Base-by-base conservation (phyloP, 2,113 vertebrate genomes). In the Chloroceryle aenea region DNA sequence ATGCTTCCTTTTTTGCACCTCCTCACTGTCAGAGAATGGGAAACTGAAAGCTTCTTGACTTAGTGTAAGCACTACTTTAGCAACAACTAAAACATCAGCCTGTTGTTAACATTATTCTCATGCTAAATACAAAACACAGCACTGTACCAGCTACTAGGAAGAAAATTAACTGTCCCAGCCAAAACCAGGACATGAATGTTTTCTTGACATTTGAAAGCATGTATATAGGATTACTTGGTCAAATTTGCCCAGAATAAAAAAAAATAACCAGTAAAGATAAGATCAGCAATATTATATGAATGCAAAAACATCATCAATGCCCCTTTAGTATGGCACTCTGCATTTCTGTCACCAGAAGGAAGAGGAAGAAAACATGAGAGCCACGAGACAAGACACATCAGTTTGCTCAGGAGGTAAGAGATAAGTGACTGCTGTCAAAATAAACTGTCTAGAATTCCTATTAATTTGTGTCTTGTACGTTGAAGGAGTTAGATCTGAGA, bases 401-500 rank as follows among this genome's bases (percentile, higher is more conserved):
- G 42, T 42, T 93, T 87, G 22, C 34, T 90, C 23, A 76, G 29
- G 87, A 94, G 32, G 58, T 48, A 69, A 82, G 59, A 78, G 25
- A 11, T 52, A 90, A 93, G 13, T 10, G 6, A 87, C 85, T 69
- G n/a, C 55, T 85, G 62, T 62, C 61, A 85, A 95, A 95, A 91
- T 75, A 75, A 95, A 52, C 82, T 58, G 7, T 72, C 85, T 83
- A 10, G 14, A 80, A 36, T 50, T 59, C 12, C 36, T 86, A 62
- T 80, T 90, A 89, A 92, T 95, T 87, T 89, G 9, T 85, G 95
- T 93, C 58, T 43, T 59, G 50, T 87, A 83, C 71, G 27, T 4
- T 34, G 59, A 64, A 78, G 34, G 52, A 92, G 83, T 89, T 58
- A 76, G 18, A 93, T 55, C 53, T 29, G 34, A 85, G 72, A 63